Conservation (phyloP, 2,797 vertebrate genomes). For the Neosilurus mollespiculum region DNA sequence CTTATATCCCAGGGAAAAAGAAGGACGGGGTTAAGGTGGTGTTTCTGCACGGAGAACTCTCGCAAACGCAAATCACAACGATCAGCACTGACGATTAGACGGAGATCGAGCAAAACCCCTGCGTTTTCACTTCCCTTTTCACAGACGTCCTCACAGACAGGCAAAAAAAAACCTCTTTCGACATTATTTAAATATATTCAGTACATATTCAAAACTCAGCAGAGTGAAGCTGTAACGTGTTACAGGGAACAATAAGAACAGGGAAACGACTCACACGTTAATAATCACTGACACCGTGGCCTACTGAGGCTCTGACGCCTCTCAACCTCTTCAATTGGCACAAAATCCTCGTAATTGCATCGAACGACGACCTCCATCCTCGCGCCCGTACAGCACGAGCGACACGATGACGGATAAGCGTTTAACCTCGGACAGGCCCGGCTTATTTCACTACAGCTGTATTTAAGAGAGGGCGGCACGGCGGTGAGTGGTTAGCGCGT, state of each 20-base stretch:
- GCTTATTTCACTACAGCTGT: constrained; percentile 36
- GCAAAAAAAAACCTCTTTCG: too few species aligned
- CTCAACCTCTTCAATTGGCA: constrained; percentile 34
- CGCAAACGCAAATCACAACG: neutral
- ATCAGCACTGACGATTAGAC: neutral
- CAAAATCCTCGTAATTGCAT: neutral
- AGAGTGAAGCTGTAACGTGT: neutral
- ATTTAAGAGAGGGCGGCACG: too few species aligned
- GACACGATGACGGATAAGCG: constrained; percentile 59
- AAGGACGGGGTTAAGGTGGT: neutral
- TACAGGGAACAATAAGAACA: neutral
- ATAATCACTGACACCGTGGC: neutral
- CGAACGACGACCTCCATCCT: constrained; percentile 9
- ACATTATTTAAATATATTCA: too few species aligned
- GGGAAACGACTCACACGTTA: neutral
- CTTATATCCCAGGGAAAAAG: neutral
- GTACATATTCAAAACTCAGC: too few species aligned
- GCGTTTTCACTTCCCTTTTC: constrained; percentile 35
- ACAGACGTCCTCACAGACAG: neutral
- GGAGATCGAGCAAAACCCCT: neutral
- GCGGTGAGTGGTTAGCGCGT: too few species aligned
- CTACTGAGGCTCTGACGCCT: constrained; percentile 14
- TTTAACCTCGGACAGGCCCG: constrained; percentile 58
- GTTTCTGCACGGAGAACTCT: neutral
- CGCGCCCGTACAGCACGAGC: constrained; percentile 50